phyloP scores from a whole-genome alignment of 2,888 invertebrate species.

The Operophtera brumata region DNA sequence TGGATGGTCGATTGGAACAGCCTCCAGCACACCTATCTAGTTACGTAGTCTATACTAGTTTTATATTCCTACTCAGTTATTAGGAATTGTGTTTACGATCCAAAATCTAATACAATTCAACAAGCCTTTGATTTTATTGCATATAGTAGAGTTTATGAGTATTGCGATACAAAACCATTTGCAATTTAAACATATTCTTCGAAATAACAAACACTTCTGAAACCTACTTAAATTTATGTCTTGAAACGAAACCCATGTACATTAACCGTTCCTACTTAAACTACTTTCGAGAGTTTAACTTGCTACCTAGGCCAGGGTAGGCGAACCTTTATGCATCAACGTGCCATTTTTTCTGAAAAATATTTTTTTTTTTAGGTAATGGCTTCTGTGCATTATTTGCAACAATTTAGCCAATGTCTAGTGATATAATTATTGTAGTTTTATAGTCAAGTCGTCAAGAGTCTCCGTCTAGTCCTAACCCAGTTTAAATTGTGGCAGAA shows the following conservation, averaged over 20 bases:
- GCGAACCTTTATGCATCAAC: too few relatives aligned
- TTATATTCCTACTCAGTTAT: not conserved
- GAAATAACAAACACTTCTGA: slow-evolving; percentile 8
- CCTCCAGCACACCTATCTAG: too few relatives aligned
- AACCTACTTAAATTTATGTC: slow-evolving; percentile 1
- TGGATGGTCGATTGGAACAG: too few relatives aligned
- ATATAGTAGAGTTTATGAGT: slow-evolving; percentile 4
- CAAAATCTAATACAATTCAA: not conserved
- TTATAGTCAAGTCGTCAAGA: too few relatives aligned
- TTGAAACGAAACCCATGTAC: slow-evolving; percentile 5
- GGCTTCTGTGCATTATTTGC: too few relatives aligned
- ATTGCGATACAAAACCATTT: not conserved
- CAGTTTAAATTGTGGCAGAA: too few relatives aligned
- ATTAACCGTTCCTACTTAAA: slow-evolving; percentile 10
- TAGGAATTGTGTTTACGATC: not conserved
- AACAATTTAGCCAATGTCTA: not conserved
- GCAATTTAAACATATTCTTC: slow-evolving; percentile 6
- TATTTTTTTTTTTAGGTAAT: too few relatives aligned
- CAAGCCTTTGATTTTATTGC: slow-evolving; percentile 10
- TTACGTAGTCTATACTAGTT: too few relatives aligned
- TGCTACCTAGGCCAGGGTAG: too few relatives aligned
- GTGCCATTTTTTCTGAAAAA: too few relatives aligned
- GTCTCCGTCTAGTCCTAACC: too few relatives aligned
- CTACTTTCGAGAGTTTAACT: slow-evolving; percentile 3
- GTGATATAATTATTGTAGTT: too few relatives aligned